Percentiles rank a stretch among this genome's conserved stretches.
phyloP scores from a whole-genome alignment of 2,797 vertebrate genomes.

The Eulemur coronatus region DNA sequence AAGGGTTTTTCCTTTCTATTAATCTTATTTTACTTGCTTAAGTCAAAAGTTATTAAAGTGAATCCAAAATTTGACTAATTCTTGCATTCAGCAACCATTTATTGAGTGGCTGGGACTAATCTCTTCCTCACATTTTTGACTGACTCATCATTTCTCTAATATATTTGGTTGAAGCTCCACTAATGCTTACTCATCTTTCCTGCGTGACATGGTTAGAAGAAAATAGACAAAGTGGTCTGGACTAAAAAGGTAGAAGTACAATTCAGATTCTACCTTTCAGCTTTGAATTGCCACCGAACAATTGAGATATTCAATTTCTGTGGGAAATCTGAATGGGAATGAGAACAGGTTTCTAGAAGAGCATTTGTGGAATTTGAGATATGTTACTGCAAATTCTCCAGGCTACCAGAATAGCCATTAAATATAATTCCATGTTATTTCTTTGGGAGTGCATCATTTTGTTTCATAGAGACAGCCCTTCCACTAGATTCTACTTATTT shows the following conservation, averaged over 20 bases:
- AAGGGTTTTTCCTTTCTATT: background rate
- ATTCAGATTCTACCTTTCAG: background rate
- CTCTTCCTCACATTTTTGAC: background rate
- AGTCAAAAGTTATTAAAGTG: background rate
- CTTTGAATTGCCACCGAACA: background rate
- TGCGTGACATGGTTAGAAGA: background rate
- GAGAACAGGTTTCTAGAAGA: background rate
- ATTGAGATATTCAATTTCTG: background rate
- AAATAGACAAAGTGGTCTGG: background rate
- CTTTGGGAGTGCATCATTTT: background rate
- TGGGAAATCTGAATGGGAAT: background rate
- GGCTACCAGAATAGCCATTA: background rate
- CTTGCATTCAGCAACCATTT: background rate
- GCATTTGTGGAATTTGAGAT: background rate
- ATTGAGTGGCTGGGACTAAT: background rate
- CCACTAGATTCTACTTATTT: background rate
- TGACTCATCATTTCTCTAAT: background rate
- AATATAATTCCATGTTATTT: background rate
- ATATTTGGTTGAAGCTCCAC: background rate
- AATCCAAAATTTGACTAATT: background rate
- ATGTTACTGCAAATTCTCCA: background rate
- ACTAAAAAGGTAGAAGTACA: background rate
- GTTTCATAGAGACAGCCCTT: background rate
- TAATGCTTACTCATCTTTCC: background rate
- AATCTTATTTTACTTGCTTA: background rate